These are phyloP conservation scores for Vombatus ursinus DNA, from an alignment of 2,113 vertebrate genomes.

Conservation along the genomic window DNA sequence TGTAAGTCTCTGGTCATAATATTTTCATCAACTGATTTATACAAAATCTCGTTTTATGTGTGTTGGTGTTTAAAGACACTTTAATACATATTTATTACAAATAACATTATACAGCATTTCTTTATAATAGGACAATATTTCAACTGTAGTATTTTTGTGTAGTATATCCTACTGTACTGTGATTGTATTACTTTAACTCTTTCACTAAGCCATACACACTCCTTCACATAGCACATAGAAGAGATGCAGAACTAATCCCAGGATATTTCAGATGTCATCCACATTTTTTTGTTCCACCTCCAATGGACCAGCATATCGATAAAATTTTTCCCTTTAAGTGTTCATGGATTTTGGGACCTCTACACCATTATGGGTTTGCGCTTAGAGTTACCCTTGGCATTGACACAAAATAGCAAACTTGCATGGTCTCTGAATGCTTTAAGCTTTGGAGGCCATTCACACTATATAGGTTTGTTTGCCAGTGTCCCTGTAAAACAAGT, in stretches of 20 bases:
- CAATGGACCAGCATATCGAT: neutral
- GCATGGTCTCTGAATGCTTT: neutral
- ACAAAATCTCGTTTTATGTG: too few species aligned
- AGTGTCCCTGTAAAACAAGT: neutral
- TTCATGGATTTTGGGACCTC: neutral
- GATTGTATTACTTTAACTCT: neutral
- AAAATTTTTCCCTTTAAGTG: neutral
- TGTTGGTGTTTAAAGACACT: too few species aligned
- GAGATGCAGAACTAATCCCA: neutral
- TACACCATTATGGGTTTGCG: neutral
- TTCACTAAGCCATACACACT: neutral
- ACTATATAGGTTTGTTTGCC: neutral
- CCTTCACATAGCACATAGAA: neutral
- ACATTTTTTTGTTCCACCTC: neutral
- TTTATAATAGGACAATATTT: too few species aligned
- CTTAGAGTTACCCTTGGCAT: too few species aligned
- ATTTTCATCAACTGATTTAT: too few species aligned
- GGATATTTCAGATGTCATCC: neutral
- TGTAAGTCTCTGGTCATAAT: too few species aligned
- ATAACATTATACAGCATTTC: too few species aligned
- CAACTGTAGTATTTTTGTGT: too few species aligned
- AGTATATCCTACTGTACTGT: neutral
- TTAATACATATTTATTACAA: too few species aligned
- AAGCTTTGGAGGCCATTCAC: neutral
- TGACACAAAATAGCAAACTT: neutral